These are phyloP conservation scores for Microcebus ravelobensis DNA, from an alignment of 2,113 vertebrate species.

Conservation along the genomic window DNA sequence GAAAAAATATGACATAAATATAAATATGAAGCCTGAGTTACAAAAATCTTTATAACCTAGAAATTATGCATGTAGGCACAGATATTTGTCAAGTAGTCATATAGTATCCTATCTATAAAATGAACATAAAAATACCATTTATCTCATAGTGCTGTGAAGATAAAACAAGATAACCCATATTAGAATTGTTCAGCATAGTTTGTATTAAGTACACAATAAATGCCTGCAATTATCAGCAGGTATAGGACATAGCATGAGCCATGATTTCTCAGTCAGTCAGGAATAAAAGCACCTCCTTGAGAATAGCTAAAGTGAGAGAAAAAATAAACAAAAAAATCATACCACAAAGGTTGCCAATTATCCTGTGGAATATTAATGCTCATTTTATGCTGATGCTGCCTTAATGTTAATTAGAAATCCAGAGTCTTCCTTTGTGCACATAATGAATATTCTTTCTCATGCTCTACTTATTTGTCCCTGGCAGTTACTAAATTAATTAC, in stretches of 20 bases:
- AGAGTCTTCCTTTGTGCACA: constrained; percentile 75
- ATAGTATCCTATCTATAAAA: background rate
- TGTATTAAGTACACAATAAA: background rate
- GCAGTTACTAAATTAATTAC: constrained; percentile 85
- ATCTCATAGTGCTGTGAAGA: background rate
- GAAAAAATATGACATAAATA: background rate
- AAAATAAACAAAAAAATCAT: constrained; percentile 17
- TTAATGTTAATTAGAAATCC: constrained; percentile 84
- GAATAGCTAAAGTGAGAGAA: background rate
- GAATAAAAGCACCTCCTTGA: background rate
- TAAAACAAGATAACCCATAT: background rate
- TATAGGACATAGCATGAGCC: background rate
- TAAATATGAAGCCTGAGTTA: background rate
- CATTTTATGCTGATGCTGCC: constrained; percentile 82
- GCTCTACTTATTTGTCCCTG: constrained; percentile 72
- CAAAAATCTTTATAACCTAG: background rate
- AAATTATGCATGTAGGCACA: background rate
- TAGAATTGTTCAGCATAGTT: background rate
- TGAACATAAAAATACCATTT: background rate
- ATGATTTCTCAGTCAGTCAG: background rate
- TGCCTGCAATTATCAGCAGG: background rate
- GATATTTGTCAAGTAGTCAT: background rate
- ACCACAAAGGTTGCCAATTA: constrained; percentile 45
- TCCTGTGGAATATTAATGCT: constrained; percentile 68
- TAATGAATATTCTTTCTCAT: constrained; percentile 81